Evolutionary conservation across 2,797 vertebrate genomes (phyloP).

Genomic region (Pteropus rufus): DNA sequence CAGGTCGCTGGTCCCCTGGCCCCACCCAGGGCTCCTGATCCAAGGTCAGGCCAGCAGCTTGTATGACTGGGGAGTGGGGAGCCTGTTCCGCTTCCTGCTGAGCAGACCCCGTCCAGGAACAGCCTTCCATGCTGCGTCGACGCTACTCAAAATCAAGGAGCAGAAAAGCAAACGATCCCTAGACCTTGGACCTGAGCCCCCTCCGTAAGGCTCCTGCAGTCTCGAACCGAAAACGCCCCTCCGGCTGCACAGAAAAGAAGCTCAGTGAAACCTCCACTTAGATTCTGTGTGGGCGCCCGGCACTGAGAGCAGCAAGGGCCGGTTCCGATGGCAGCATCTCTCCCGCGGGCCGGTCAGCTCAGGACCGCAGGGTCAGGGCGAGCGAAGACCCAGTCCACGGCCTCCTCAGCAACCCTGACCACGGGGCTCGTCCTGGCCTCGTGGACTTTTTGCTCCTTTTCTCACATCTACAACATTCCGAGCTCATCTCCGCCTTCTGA

Average conservation of each 20-base stretch:
- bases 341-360: not conserved
- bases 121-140: not conserved
- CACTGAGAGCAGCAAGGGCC: not conserved
- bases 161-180: not conserved
- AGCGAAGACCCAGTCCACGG: not conserved
- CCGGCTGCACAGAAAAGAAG: not conserved
- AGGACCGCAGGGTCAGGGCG: fast-evolving
- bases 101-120: not conserved
- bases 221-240: not conserved
- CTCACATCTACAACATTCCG: not conserved
- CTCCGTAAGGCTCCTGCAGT: not conserved
- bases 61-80: fast-evolving
- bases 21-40: not conserved
- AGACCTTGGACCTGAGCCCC: not conserved
- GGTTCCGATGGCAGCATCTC: not conserved
- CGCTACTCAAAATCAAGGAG: not conserved
- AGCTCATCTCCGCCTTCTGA: not conserved
- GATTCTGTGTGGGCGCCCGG: not conserved
- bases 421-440: fast-evolving
- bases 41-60: not conserved
- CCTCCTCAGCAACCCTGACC: not conserved
- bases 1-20: not conserved
- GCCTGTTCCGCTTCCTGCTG: not conserved
- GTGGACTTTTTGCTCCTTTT: not conserved
- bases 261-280: not conserved